Conservation (phyloP, 35 echinoderm and acorn worm genomes). For the Ptychodera flava region DNA sequence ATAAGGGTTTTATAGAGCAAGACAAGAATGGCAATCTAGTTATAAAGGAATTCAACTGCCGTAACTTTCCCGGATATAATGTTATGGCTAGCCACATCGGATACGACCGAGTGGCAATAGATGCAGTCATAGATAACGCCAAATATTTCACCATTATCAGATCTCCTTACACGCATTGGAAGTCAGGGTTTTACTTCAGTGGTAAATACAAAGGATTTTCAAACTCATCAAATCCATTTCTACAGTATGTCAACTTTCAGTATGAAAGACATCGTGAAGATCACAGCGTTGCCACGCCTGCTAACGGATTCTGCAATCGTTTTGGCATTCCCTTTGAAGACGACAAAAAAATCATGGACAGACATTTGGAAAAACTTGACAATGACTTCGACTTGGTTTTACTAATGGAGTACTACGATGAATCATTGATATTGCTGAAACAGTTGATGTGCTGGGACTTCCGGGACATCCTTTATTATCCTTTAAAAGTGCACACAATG, state of each 20-base stretch:
- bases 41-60: background rate
- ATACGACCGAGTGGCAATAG: background rate
- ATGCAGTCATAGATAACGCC: background rate
- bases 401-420: slow-evolving; percentile 34
- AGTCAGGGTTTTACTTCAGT: background rate
- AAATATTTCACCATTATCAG: background rate
- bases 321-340: background rate
- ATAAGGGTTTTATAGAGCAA: background rate
- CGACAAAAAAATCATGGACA: background rate
- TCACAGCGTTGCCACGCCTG: background rate
- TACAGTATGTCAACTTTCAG: background rate
- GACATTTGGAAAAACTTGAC: background rate
- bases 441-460: slow-evolving; percentile 42
- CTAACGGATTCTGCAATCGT: background rate
- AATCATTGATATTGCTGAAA: slow-evolving; percentile 36
- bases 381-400: slow-evolving; percentile 32
- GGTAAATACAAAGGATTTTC: background rate
- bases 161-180: background rate
- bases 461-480: slow-evolving; percentile 25
- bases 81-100: background rate
- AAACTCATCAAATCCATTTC: background rate
- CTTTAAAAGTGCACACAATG: background rate
- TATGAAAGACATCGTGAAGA: background rate
- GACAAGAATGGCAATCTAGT: background rate
- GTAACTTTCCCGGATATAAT: background rate